Base-by-base conservation (phyloP, 1,140 invertebrate species). In the Acromyrmex heyeri region DNA sequence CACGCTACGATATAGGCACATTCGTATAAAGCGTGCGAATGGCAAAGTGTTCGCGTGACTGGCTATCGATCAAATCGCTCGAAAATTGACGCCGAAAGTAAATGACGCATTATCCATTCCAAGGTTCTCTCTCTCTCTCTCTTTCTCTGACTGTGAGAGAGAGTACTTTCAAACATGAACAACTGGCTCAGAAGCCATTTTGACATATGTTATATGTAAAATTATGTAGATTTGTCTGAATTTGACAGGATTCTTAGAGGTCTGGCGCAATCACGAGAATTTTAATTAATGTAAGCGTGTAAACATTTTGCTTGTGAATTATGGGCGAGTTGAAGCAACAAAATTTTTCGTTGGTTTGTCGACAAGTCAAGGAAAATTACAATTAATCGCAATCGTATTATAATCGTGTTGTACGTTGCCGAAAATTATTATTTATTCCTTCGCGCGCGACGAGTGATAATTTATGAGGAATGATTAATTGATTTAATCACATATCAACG, bases 31-130 rank as follows among this genome's bases (percentile, higher is more conserved):
- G 59, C 18, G 14, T 59, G 79, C 73, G 59, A 72, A 61, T 64
- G 61, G 21, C 44, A 44, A 65, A 44, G 86, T 27, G 79, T 61
- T 72, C 24, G 61, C 53, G 59, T 67, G 55, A 70, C 82, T 30
- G 53, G 50, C 69, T 81, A 89, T 82, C 59, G 88, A 89, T 90
- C 57, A 89, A 90, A 90, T 90, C 70, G 72, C 30, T 21, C 72
- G 59, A 72, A 88, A 86, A 90, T 89, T 70, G 64, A 18, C 53
- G 55, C 57, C 65, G 55, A 65, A 75, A 73, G 62, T 79, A 91
- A 88, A 90, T 57, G 70, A 73, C 50, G 34, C 55, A 90, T 91
- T 87, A 89, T 57, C 76, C 65, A 85, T 85, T 85, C 21, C 34
- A 73, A 69, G 87, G n/a, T 59, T 50, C 5, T 55, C 53, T 55